phyloP scores from a whole-genome alignment of 2,797 vertebrate genomes.

The Ficedula albicollis region DNA sequence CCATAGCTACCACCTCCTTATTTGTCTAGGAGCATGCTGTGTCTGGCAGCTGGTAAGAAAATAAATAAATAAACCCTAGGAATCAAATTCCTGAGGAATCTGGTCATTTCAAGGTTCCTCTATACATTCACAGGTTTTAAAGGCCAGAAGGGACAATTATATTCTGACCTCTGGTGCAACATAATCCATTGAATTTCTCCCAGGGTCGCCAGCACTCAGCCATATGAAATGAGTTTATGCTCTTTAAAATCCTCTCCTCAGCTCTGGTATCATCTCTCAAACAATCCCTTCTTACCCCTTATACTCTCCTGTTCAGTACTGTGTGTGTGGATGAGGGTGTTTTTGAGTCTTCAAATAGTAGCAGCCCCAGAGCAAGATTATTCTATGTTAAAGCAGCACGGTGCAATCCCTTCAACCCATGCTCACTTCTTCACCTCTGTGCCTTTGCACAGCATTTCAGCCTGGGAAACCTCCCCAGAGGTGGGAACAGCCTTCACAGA shows the following conservation, averaged over 20 bases:
- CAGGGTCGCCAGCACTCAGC: background rate
- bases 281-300: background rate
- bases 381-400: background rate
- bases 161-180: conserved; percentile 47
- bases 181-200: conserved; percentile 55
- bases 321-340: background rate
- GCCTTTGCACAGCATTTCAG: background rate
- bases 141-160: conserved; percentile 61
- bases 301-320: background rate
- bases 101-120: conserved; percentile 52
- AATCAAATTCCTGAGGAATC: conserved; percentile 63
- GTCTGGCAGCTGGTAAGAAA: conserved; percentile 53
- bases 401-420: background rate
- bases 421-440: background rate
- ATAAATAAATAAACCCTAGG: conserved; percentile 64
- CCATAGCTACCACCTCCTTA: conserved; percentile 22
- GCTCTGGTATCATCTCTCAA: background rate
- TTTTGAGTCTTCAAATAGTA: background rate
- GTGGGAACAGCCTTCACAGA: background rate
- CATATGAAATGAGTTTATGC: conserved; percentile 35
- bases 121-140: conserved; percentile 51
- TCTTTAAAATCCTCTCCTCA: conserved; percentile 37
- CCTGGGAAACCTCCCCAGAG: background rate
- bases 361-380: background rate
- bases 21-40: conserved; percentile 46